Base-by-base conservation (phyloP, 2,797 vertebrate species). In the Anabas testudineus region DNA sequence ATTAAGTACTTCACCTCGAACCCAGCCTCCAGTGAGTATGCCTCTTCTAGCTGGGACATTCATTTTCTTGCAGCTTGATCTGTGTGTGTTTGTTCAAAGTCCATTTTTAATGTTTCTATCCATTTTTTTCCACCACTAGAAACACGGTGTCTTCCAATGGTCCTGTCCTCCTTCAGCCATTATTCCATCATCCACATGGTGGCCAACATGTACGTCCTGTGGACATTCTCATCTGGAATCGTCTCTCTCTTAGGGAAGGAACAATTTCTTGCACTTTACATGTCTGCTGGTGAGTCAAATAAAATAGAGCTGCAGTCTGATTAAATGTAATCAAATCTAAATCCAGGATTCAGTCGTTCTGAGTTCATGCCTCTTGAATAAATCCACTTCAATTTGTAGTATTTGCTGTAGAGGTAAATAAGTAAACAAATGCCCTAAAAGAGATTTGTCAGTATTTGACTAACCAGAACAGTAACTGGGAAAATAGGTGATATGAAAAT, bases 141-240 rank as follows among this genome's bases (percentile, higher is more conserved):
- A 88, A 93, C 93, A 19, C 85, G 94, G 26, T 99, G 96, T 86
- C 93, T 95, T 84, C 98, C 98, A 28, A 98, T 99, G 98, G 51
- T 97, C 69, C 94, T 99, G 21, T 99, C 98, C 19, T 94, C 95
- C 0, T 99, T 99, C 87, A 99, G 97, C 83, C 98, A 99, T 82
- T 98, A 96, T 92, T 99, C 98, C 63, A 82, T 98, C 0, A 92
- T 98, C 80, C 98, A 99, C 92, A 95, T 99, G 97, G 91, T 93
- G 45, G 95, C 95, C 71, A 99, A 99, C 86, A 99, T 99, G 97
- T 99, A 97, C 47, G 97, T 98, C 57, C 84, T 99, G 45, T 99
- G 98, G 98, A 98, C 95, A 66, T 98, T 99, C 86, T 98, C 97
- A 47, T 96, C 97, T 68, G 97, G 95, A 81, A 94, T 97, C 3